Evolutionary conservation across 2,113 vertebrate genomes (phyloP).

Genomic region (Symphodus melops): DNA sequence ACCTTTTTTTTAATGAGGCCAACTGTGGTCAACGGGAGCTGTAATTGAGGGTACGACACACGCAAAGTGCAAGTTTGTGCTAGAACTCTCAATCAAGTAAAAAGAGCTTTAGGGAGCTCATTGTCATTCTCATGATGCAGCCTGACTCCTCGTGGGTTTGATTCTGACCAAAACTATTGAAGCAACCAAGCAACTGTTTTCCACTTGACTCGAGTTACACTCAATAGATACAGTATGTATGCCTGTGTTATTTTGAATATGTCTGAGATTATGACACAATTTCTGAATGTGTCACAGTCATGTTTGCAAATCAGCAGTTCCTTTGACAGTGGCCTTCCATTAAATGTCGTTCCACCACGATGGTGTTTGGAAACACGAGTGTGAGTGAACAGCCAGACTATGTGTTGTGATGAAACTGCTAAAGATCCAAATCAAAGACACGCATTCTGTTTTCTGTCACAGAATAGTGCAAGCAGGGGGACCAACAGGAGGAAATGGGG

Average conservation of each 20-base stretch:
- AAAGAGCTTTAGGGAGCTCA: constrained; percentile 23
- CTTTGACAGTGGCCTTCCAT: constrained; percentile 49
- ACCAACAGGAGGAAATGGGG: constrained; percentile 30
- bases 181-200: not conserved
- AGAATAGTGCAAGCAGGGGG: constrained; percentile 30
- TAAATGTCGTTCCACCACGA: constrained; percentile 52
- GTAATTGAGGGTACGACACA: constrained; percentile 43
- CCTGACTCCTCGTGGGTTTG: not conserved
- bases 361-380: constrained; percentile 1
- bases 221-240: constrained; percentile 1
- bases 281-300: constrained; percentile 15
- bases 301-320: constrained; percentile 36
- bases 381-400: not conserved
- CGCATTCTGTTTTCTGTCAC: constrained; percentile 66
- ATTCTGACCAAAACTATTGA: not conserved
- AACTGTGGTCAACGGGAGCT: constrained; percentile 28
- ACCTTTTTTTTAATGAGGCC: constrained; percentile 39
- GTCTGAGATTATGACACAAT: no score
- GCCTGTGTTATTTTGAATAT: no score
- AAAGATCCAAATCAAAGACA: constrained; percentile 69
- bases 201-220: not conserved
- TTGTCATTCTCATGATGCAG: constrained; percentile 25
- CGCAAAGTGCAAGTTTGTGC: constrained; percentile 39
- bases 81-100: constrained; percentile 38
- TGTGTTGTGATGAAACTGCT: constrained; percentile 48